Conservation (phyloP, 2,113 vertebrate species). For the Ploceus nigricollis region DNA sequence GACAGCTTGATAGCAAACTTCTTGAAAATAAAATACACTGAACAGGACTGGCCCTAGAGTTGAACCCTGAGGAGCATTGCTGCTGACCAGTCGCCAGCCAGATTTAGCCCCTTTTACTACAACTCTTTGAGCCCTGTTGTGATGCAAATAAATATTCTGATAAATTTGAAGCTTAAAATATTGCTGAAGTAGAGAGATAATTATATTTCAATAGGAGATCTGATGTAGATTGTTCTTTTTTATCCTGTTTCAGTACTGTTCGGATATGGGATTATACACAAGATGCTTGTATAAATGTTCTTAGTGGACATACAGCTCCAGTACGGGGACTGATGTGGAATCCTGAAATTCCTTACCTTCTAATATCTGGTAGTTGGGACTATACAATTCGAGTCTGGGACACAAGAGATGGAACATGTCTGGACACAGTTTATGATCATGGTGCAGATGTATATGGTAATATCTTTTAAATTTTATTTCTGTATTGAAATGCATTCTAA, state of each 20-base stretch:
- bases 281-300: slow-evolving; percentile 90
- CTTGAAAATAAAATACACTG: neutral
- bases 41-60: neutral
- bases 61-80: neutral
- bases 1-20: neutral
- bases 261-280: slow-evolving; percentile 98
- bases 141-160: neutral
- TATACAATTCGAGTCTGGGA: slow-evolving; percentile 96
- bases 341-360: slow-evolving; percentile 91
- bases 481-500: neutral
- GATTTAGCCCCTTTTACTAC: neutral
- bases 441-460: slow-evolving; percentile 97
- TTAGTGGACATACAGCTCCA: slow-evolving; percentile 90
- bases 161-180: neutral
- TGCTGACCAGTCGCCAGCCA: neutral
- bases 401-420: slow-evolving; percentile 89
- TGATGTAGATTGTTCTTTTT: neutral
- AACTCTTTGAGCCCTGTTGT: neutral
- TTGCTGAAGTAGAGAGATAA: neutral
- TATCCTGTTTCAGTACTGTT: slow-evolving; percentile 82
- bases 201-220: neutral
- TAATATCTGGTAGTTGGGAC: slow-evolving; percentile 98
- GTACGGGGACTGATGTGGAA: slow-evolving; percentile 97
- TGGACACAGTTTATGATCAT: slow-evolving; percentile 92
- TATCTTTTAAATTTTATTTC: neutral